These are phyloP conservation scores for Lasioglossum figueresi DNA, from an alignment of 2,888 invertebrate species.

Conservation along the genomic window DNA sequence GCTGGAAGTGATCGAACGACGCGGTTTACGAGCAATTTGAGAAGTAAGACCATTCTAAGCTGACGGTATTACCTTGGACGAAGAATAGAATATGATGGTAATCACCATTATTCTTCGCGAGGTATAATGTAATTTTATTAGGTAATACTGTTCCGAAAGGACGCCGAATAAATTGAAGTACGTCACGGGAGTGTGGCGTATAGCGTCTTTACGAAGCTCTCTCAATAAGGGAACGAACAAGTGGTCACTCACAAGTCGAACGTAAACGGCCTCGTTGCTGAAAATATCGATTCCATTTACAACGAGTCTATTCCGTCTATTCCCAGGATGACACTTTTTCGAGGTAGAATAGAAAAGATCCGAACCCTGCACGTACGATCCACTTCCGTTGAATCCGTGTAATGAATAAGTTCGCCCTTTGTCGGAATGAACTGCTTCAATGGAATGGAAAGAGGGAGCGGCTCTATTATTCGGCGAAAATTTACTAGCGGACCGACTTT, in stretches of 20 bases:
- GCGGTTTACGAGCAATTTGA: not conserved
- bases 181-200: conserved; percentile 57
- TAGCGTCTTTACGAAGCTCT: conserved; percentile 45
- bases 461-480: conserved; percentile 12
- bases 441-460: not conserved
- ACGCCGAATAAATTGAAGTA: conserved; percentile 56
- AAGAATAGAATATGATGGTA: conserved; percentile 1
- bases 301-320: conserved; percentile 31
- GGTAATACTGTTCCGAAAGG: conserved; percentile 46
- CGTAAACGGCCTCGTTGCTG: conserved; percentile 64
- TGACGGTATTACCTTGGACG: not conserved
- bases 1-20: not conserved
- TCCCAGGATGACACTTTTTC: conserved; percentile 35
- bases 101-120: conserved; percentile 9
- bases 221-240: conserved; percentile 51
- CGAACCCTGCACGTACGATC: conserved; percentile 9
- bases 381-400: conserved; percentile 3
- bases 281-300: conserved; percentile 65
- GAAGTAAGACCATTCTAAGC: not conserved
- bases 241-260: conserved; percentile 68
- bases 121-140: conserved; percentile 41
- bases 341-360: not conserved
- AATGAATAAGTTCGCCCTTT: not conserved
- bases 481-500: not conserved
- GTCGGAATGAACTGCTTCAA: not conserved